phyloP scores from a whole-genome alignment of 2,797 vertebrate species.

The Poeciliopsis paucimaculata region DNA sequence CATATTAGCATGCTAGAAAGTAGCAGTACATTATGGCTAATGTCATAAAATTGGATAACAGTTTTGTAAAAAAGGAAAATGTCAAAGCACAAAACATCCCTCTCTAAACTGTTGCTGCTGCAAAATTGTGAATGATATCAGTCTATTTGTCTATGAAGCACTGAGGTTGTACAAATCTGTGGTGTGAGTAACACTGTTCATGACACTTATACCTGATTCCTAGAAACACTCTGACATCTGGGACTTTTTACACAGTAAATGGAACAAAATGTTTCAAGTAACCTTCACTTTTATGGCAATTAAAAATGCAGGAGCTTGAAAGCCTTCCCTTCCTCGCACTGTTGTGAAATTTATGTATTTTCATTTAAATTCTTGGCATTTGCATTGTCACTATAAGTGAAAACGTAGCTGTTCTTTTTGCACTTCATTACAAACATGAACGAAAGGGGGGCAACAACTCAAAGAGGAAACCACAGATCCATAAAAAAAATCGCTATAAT shows the following conservation, averaged over 20 bases:
- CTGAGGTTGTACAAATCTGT: not conserved
- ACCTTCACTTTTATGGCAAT: not conserved
- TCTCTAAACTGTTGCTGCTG: not conserved
- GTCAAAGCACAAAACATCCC: not conserved
- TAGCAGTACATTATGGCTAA: not conserved
- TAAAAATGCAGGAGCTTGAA: conserved; percentile 28
- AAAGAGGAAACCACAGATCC: conserved; percentile 57
- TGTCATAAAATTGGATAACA: not conserved
- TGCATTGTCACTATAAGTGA: conserved; percentile 9
- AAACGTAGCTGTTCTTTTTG: conserved; percentile 18
- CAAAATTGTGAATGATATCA: not conserved
- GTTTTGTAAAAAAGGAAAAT: not conserved
- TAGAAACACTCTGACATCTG: not conserved
- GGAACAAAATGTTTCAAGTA: conserved; percentile 1
- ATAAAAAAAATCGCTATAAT: conserved; percentile 54
- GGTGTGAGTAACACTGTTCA: not conserved
- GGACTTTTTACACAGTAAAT: not conserved
- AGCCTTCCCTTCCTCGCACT: not conserved
- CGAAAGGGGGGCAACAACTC: conserved; percentile 45
- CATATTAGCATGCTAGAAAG: not conserved
- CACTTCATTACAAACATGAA: conserved; percentile 54
- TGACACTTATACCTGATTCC: not conserved
- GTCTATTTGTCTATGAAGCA: not conserved
- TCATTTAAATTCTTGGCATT: conserved; percentile 23
- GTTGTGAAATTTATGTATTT: conserved; percentile 14